A percentile compares a stretch with the other conserved stretches of the same genome.
These are phyloP conservation scores for Phaenicophaeus curvirostris DNA, from an alignment of 2,797 vertebrate species.

Conservation along the genomic window DNA sequence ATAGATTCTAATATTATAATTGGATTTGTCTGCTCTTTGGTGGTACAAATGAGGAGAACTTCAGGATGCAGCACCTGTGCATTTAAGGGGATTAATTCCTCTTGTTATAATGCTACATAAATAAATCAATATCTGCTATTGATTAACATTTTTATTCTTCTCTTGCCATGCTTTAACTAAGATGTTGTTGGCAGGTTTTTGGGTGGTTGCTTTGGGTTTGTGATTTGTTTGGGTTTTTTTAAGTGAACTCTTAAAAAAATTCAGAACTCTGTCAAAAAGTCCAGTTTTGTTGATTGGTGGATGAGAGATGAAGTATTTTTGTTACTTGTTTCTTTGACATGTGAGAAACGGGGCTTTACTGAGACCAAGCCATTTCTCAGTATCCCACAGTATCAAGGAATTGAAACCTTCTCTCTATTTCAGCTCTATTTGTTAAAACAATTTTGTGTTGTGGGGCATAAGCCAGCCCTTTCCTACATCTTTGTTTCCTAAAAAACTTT, in stretches of 20 bases:
- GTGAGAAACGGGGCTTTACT: neutral
- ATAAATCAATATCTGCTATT: neutral
- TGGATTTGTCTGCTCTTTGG: neutral
- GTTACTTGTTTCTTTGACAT: neutral
- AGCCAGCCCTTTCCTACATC: neutral
- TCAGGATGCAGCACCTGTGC: neutral
- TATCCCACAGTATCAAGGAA: neutral
- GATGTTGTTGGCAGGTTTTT: neutral
- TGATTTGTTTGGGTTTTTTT: neutral
- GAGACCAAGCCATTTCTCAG: neutral
- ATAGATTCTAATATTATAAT: neutral
- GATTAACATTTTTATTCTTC: neutral
- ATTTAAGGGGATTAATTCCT: neutral
- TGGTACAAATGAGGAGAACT: neutral
- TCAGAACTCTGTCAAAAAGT: neutral
- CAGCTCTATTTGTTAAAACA: neutral
- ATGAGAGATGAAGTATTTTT: neutral
- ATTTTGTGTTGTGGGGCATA: neutral
- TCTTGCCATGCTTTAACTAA: neutral
- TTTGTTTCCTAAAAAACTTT: neutral
- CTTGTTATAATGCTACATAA: neutral
- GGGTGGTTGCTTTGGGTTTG: neutral
- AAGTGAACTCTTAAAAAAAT: neutral
- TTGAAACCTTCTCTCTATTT: neutral
- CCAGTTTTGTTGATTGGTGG: neutral